Base-by-base conservation (phyloP, 2,888 invertebrate genomes). In the Plebejus anna region DNA sequence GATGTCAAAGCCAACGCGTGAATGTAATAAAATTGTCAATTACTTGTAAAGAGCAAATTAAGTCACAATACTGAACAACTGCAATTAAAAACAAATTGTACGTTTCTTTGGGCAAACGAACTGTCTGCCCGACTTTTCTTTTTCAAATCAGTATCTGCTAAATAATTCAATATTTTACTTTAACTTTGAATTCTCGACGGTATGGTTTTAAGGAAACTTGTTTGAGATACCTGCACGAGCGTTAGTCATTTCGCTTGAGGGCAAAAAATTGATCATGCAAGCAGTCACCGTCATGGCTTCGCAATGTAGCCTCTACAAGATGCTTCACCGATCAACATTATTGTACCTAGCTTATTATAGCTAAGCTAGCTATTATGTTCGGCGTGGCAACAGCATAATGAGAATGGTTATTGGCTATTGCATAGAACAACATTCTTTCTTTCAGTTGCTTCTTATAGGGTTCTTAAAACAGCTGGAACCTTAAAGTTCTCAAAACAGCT, bases 161-260 rank as follows among this genome's bases (percentile, higher is more conserved):
- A 55, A 55, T 13, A 55, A 16, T 16, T 55, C 11, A 47, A 47
- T 47, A 11, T 47, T 32, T 32, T 47, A 1, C 11, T 16, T 55
- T 55, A 16, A 55, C 16, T 55, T 55, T 55, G 4, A 55, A 55
- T 55, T 55, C 16, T 55, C 16, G 55, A 11, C 66, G 28, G 32
- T 66, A 66, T 66, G 13, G 13, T 66, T 66, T 66, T 66, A 66
- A 66, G 66, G 66, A 66, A 66, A 66, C 66, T 66, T 66, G 66
- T 66, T 36, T 66, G 16, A 66, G 22, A 66, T 66, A 66, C 1
- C 16, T 32, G 66, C 32, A 66, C 32, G 32, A 32, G 32, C 66
- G 5, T 66, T 66, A 66, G 66, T 66, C 66, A 66, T 32, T 66
- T 66, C 32, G 66, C 66, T 16, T 6, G 66, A 36, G 32, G 66